phyloP scores from a whole-genome alignment of 2,888 invertebrate species.

The Pelosia muscerda region DNA sequence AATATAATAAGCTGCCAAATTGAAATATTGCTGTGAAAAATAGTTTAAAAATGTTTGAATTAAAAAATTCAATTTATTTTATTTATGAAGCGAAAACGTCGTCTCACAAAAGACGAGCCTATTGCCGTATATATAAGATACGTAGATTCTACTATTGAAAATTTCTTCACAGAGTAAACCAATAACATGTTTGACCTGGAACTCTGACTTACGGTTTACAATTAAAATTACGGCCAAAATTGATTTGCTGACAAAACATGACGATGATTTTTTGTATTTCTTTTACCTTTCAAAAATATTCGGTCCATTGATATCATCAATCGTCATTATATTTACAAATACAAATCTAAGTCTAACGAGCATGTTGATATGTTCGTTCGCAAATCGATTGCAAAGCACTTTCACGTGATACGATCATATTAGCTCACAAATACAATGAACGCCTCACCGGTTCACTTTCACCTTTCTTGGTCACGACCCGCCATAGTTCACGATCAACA shows the following conservation, averaged over 20 bases:
- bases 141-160: neutral
- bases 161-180: neutral
- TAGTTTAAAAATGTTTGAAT: no score
- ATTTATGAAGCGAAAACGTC: no score
- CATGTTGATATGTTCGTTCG: conserved; percentile 26
- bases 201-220: neutral
- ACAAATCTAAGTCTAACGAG: conserved; percentile 14
- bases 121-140: no score
- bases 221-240: neutral
- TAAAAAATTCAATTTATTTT: no score
- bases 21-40: no score
- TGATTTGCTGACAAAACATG: neutral
- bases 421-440: conserved; percentile 56
- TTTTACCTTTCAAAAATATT: conserved; percentile 6
- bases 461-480: conserved; percentile 64
- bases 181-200: neutral
- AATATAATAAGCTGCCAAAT: no score
- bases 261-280: neutral
- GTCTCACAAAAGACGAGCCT: no score
- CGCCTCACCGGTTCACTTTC: conserved; percentile 65
- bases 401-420: conserved; percentile 58
- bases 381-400: conserved; percentile 47
- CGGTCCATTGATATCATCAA: conserved; percentile 16
- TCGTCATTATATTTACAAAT: conserved; percentile 27
- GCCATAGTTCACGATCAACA: conserved; percentile 63